phyloP scores from a whole-genome alignment of 2,888 invertebrate genomes.

The Agonopterix subpropinquella region DNA sequence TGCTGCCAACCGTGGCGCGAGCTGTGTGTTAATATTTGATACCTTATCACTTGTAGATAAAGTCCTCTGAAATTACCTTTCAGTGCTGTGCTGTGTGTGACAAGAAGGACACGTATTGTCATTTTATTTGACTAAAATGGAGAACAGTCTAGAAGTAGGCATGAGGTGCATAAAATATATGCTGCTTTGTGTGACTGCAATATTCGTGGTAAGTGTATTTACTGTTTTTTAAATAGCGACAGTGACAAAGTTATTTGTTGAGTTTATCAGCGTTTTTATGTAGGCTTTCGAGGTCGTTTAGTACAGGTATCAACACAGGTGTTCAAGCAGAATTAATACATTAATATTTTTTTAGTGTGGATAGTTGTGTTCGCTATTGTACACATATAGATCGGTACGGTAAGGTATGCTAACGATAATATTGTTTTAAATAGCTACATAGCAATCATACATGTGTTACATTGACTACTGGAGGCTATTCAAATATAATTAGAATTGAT shows the following conservation, averaged over 20 bases:
- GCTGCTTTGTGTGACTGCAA: constrained; percentile 83
- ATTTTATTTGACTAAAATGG: constrained; percentile 32
- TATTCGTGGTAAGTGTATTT: constrained; percentile 82
- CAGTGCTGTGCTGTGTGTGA: constrained; percentile 22
- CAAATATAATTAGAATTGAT: no score
- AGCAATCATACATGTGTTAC: no score
- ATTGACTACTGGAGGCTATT: no score
- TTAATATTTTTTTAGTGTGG: no score
- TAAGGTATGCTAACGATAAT: no score
- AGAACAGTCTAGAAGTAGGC: constrained; percentile 73
- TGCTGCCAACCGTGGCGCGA: constrained; percentile 15
- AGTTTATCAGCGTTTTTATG: constrained; percentile 9
- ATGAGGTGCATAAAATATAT: constrained; percentile 86
- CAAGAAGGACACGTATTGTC: constrained; percentile 3
- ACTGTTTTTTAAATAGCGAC: constrained; percentile 1
- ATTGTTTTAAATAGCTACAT: no score
- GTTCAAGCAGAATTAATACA: no score
- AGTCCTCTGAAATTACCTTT: constrained; percentile 23
- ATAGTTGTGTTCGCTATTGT: no score
- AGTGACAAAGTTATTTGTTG: constrained; percentile 5
- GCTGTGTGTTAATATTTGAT: constrained; percentile 14
- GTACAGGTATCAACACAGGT: no score
- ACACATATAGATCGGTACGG: no score
- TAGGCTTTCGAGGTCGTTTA: no score
- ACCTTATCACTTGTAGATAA: constrained; percentile 29